Base-by-base conservation (phyloP, 2,888 invertebrate species). In the Griposia aprilina region DNA sequence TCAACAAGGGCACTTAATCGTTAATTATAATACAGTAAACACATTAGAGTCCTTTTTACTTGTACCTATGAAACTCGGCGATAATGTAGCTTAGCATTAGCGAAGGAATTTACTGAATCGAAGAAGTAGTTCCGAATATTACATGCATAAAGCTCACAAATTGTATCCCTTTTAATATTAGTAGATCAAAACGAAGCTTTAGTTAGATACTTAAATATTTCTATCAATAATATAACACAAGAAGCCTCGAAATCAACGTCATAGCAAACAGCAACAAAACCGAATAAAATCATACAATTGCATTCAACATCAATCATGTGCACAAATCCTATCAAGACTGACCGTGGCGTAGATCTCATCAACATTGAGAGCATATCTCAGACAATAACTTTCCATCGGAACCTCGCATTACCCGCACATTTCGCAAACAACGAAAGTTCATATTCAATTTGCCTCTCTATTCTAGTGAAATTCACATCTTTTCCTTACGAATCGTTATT, bases 351-450 rank as follows among this genome's bases (percentile, higher is more conserved):
- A 81, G 83, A 88, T 84, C 83, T 84, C 88, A 90, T 90, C 90
- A 87, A 70, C 80, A 81, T 81, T 88, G 90, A 90, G 90, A 91
- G 86, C 78, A 78, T 81, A 87, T 85, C 90, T 85, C 88, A 84
- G 84, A 87, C 87, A 88, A 88, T 86, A 87, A 89, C 91, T 93
- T 92, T 92, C 92, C 77, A 85, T 81, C 74, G 86, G 90, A 89
- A 84, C 88, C 87, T 84, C 76, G 85, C 85, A 92, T 91, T 91
- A 91, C 90, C 76, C 75, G 88, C 84, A 87, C 90, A 90, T 90
- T 93, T 90, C 90, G 90, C 92, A 90, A 81, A 89, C 91, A 93
- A 92, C 89, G 93, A 94, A 93, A 94, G 93, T 93, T 92, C 92
- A 92, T 92, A 93, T 94, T 93, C 93, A 94, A 94, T 94, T 93